Conservation (phyloP, 1,140 invertebrate genomes). For the Nixonia krombeini region DNA sequence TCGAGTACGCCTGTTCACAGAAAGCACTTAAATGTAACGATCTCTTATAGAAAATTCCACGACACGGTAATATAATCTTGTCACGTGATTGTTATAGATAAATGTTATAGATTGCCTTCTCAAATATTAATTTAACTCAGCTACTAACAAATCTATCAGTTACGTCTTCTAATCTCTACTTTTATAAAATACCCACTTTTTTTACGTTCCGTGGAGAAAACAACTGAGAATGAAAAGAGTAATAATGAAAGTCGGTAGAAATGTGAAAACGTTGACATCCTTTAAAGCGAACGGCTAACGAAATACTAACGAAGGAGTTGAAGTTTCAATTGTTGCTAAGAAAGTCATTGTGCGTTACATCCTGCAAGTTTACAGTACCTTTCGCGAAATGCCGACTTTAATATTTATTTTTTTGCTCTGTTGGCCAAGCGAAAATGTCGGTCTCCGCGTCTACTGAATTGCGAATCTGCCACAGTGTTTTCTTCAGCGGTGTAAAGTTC, state of each 20-base stretch:
- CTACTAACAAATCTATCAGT: too few relatives aligned
- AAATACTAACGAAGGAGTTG: too few relatives aligned
- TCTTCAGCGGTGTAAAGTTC: neutral
- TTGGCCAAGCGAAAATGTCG: conserved; percentile 53
- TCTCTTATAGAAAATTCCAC: neutral
- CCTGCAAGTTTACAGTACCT: neutral
- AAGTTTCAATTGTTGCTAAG: neutral
- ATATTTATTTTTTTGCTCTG: conserved; percentile 49
- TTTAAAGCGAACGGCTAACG: conserved; percentile 9
- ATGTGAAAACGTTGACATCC: conserved; percentile 35
- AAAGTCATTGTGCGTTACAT: conserved; percentile 10
- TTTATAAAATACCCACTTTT: conserved; percentile 28
- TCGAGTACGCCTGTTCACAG: conserved; percentile 70
- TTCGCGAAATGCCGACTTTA: conserved; percentile 8
- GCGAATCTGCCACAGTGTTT: neutral
- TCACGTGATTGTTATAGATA: neutral
- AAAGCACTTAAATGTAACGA: neutral
- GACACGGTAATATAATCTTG: neutral
- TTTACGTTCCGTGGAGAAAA: conserved; percentile 10
- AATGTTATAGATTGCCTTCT: neutral
- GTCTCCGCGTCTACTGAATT: neutral
- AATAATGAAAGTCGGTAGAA: conserved; percentile 19
- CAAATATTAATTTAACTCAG: neutral
- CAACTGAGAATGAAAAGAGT: conserved; percentile 5
- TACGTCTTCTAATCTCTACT: too few relatives aligned